phyloP scores from a whole-genome alignment of 2,888 invertebrate species.

The Gortyna flavago region DNA sequence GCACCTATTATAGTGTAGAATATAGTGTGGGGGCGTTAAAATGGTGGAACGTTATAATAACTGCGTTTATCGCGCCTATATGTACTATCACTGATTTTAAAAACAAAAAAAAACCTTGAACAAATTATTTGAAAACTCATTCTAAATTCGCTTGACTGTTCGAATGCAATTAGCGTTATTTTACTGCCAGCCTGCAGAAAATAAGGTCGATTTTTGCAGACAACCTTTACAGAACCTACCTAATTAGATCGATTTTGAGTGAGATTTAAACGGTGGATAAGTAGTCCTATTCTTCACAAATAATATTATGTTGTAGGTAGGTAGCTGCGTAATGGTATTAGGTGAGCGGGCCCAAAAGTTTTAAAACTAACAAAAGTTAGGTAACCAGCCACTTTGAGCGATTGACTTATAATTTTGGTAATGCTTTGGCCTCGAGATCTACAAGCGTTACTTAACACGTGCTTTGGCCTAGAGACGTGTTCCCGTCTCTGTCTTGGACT shows the following conservation, averaged over 20 bases:
- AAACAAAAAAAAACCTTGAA: too few species aligned
- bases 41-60: neutral
- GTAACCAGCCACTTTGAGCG: neutral
- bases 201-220: neutral
- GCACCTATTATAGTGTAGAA: too few species aligned
- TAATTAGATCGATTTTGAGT: neutral
- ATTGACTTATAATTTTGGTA: neutral
- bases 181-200: too few species aligned
- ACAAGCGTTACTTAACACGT: neutral
- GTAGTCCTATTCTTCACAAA: neutral
- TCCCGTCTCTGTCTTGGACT: neutral
- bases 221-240: neutral
- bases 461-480: neutral
- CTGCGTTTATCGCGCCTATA: neutral
- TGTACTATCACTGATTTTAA: too few species aligned
- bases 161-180: neutral
- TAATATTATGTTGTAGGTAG: neutral
- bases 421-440: neutral
- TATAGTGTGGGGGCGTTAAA: too few species aligned
- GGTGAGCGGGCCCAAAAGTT: neutral
- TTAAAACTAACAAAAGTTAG: neutral
- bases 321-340: neutral
- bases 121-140: neutral
- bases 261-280: neutral
- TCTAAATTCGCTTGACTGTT: neutral